Base-by-base conservation (phyloP, 2,888 invertebrate genomes). In the Erannis defoliaria region DNA sequence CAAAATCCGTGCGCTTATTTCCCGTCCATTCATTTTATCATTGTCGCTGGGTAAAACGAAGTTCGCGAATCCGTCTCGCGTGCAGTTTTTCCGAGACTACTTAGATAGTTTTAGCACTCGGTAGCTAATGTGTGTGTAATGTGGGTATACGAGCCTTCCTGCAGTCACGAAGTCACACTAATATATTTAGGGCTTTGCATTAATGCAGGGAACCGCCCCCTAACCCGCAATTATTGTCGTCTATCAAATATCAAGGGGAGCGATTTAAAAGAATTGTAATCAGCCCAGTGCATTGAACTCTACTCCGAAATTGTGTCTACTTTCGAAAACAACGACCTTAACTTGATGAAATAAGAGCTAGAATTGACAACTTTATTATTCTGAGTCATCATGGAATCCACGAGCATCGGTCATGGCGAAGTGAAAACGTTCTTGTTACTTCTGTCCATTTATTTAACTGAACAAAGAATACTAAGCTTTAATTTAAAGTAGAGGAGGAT, bases 301-400 rank as follows among this genome's bases (percentile, higher is more conserved):
- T 4, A 26, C 14, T 16, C 23, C 12, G 23, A 53, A 59, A 23
- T 21, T 18, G 9, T 16, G 26, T 9, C 40, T 6, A 38, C 23
- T 19, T 43, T 37, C 8, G 43, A 12, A 5, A 50, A 21, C 37
- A 23, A 29, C 45, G 21, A 59, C 58, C 38, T 18, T 53, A 40
- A 21, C 8, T 5, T 5, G 9, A 19, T 12, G 19, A 3, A 45
- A 14, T 51, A 59, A 38, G 40, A 40, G 9, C 33, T 38, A 59
- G 3, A 38, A 6, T 51, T 8, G 21, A 53, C 46, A 40, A 23
- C 10, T 50, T 14, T 26, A 31, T 48, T 16, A 18, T 48, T 59
- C 18, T 54, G 59, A 54, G 33, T 59, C 48, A 54, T 46, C 38
- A 57, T 5, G 46, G 31, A 35, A 48, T 53, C 53, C 21, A n/a